These are phyloP conservation scores for Apamea monoglypha DNA, from an alignment of 2,888 invertebrate genomes.

Conservation along the genomic window DNA sequence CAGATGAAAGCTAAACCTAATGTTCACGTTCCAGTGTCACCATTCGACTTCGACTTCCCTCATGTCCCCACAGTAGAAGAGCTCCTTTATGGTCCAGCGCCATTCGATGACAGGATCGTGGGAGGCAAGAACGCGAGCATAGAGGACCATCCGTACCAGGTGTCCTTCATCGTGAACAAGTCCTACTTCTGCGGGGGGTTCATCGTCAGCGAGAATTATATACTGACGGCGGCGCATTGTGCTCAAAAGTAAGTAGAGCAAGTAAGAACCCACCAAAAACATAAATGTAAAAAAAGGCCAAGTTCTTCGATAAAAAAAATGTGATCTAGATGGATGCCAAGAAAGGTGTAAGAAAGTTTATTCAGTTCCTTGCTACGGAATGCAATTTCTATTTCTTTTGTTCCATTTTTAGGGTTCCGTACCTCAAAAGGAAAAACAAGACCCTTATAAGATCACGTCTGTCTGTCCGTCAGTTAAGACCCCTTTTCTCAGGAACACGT, in stretches of 20 bases:
- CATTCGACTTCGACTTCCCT: slow-evolving; percentile 57
- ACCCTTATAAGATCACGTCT: too few species aligned
- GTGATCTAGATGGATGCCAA: too few species aligned
- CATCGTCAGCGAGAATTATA: slow-evolving; percentile 84
- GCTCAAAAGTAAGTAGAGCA: slow-evolving; percentile 79
- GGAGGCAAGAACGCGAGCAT: slow-evolving; percentile 83
- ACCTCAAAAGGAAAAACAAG: too few species aligned
- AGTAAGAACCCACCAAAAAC: too few species aligned
- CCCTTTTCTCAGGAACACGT: too few species aligned
- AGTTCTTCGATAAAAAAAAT: too few species aligned
- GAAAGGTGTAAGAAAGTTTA: too few species aligned
- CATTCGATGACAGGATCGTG: slow-evolving; percentile 79
- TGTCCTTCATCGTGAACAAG: slow-evolving; percentile 84
- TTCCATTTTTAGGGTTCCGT: too few species aligned
- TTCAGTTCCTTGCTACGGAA: too few species aligned
- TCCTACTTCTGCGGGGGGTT: slow-evolving; percentile 87
- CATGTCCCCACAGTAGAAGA: slow-evolving; percentile 65
- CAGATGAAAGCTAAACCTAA: not conserved
- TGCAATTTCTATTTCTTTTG: too few species aligned
- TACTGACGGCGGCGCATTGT: slow-evolving; percentile 88
- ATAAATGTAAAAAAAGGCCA: too few species aligned
- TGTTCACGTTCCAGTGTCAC: slow-evolving; percentile 51
- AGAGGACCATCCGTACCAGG: slow-evolving; percentile 85
- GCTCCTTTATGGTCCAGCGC: slow-evolving; percentile 56
- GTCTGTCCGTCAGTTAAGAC: too few species aligned